A percentile compares a stretch with the other conserved stretches of the same genome.
phyloP scores from a whole-genome alignment of 2,888 invertebrate genomes.

The Metopia argyrocephala region DNA sequence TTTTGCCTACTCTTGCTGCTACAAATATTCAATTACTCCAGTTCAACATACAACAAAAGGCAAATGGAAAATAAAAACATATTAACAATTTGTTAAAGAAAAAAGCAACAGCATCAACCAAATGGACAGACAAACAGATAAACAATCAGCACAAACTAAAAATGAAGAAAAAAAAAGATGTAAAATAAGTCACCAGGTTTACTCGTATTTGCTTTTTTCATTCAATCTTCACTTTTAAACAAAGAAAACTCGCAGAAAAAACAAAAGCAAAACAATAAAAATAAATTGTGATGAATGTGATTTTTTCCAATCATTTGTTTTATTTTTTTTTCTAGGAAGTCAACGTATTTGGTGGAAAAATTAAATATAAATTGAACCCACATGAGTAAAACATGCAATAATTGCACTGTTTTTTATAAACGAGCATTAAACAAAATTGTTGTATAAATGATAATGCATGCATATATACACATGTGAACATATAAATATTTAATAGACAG shows the following conservation, averaged over 20 bases:
- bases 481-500: background rate
- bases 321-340: slow-evolving; percentile 47
- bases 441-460: background rate
- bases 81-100: slow-evolving; percentile 58
- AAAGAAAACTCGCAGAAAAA: slow-evolving; percentile 31
- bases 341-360: background rate
- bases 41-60: background rate
- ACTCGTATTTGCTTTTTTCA: slow-evolving; percentile 38
- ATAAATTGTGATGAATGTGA: slow-evolving; percentile 49
- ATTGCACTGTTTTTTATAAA: background rate
- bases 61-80: slow-evolving; percentile 31
- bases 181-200: slow-evolving; percentile 64
- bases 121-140: background rate
- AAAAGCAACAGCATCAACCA: slow-evolving; percentile 28
- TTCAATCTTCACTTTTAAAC: background rate
- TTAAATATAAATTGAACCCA: background rate
- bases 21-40: slow-evolving; percentile 8
- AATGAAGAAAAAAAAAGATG: slow-evolving; percentile 30
- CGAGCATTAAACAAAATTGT: background rate
- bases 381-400: background rate
- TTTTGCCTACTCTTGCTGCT: background rate
- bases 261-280: background rate
- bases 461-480: background rate
- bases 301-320: slow-evolving; percentile 18
- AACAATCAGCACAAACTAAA: background rate